phyloP scores from a whole-genome alignment of 2,888 invertebrate genomes.

The Hyalella azteca region DNA sequence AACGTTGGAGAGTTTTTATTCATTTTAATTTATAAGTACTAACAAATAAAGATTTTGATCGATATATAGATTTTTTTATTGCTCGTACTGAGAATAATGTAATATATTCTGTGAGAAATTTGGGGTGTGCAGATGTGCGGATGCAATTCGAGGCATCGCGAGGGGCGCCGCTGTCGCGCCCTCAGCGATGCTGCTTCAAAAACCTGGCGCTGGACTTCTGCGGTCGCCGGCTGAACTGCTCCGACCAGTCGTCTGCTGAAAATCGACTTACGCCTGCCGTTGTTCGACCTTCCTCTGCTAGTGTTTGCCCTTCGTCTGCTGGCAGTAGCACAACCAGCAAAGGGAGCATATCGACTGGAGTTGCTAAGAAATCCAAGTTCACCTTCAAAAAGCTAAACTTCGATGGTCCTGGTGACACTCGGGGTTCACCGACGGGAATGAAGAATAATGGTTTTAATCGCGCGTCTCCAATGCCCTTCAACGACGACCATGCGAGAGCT shows the following conservation, averaged over 20 bases:
- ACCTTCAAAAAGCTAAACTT: background rate
- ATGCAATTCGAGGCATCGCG: background rate
- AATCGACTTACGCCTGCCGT: background rate
- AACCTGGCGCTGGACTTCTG: constrained; percentile 23
- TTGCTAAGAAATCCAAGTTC: background rate
- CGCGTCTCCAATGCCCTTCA: background rate
- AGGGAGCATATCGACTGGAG: background rate
- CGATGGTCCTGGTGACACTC: background rate
- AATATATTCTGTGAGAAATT: too few relatives aligned
- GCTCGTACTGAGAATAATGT: too few relatives aligned
- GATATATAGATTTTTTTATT: too few relatives aligned
- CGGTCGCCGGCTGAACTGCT: background rate
- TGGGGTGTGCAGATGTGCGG: constrained; percentile 7
- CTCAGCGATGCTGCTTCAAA: background rate
- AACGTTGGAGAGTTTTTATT: too few relatives aligned
- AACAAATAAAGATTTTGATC: too few relatives aligned
- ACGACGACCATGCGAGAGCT: background rate
- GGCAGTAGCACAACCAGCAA: background rate
- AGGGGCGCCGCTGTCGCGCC: background rate
- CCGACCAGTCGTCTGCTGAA: background rate
- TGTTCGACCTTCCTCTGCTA: background rate
- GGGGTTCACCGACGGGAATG: background rate
- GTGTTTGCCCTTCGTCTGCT: background rate
- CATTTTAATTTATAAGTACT: too few relatives aligned
- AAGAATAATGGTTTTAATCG: background rate